Evolutionary conservation across 2,888 invertebrate species (phyloP).

Genomic region (Hybos culiciformis): DNA sequence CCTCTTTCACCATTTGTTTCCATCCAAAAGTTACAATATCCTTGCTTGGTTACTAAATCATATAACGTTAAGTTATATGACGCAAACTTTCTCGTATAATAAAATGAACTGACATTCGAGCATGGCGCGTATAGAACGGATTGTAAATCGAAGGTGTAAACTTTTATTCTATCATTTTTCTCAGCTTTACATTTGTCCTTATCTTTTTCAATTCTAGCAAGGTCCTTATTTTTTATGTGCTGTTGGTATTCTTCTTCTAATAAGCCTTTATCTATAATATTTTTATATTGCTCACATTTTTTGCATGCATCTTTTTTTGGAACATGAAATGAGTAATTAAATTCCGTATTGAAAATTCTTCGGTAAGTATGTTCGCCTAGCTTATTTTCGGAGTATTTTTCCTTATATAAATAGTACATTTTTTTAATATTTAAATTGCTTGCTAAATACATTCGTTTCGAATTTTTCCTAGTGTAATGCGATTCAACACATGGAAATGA

Average conservation of each 20-base stretch:
- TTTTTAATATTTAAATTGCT: too few relatives aligned
- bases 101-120: neutral
- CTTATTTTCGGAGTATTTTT: too few relatives aligned
- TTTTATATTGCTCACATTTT: neutral
- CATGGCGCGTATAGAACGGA: neutral
- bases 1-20: neutral
- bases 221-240: neutral
- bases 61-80: neutral
- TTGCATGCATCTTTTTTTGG: neutral
- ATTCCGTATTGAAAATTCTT: neutral
- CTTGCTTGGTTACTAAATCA: neutral
- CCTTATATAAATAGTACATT: too few relatives aligned
- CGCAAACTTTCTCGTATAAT: neutral
- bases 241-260: neutral
- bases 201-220: neutral
- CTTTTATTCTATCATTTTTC: neutral
- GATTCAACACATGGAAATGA: neutral
- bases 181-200: neutral
- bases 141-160: slow-evolving; percentile 1
- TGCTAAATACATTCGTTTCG: neutral
- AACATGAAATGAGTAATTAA: neutral
- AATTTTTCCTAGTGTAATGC: neutral
- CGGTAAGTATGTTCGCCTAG: neutral
- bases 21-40: neutral
- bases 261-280: neutral